Conservation (phyloP, 2,113 vertebrate species). For the Pholis gunnellus region DNA sequence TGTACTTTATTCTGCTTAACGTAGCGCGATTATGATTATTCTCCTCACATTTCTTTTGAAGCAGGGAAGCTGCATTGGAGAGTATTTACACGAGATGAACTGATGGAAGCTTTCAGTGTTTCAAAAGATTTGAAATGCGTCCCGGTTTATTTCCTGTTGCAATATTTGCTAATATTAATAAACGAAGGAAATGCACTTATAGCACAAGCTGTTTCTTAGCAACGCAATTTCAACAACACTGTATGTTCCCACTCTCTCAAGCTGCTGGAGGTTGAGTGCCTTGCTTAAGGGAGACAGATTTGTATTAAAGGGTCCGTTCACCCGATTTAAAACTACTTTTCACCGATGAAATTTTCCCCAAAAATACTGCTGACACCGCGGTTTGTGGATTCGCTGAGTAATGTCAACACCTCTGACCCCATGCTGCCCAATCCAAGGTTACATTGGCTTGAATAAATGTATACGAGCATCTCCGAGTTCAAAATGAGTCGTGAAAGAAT, state of each 20-base stretch:
- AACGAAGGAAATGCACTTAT: constrained; percentile 5
- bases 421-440: neutral
- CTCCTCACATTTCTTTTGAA: neutral
- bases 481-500: neutral
- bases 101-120: neutral
- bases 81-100: neutral
- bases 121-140: neutral
- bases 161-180: neutral
- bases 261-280: neutral
- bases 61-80: neutral
- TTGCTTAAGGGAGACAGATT: neutral
- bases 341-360: neutral
- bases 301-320: neutral
- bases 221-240: constrained; percentile 23
- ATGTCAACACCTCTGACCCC: neutral
- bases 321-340: neutral
- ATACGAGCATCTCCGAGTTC: neutral
- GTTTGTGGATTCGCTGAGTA: neutral
- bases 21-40: neutral
- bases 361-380: neutral
- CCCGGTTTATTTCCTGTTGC: neutral
- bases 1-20: neutral
- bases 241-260: neutral
- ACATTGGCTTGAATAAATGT: neutral
- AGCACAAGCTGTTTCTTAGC: constrained; percentile 40